phyloP scores from a whole-genome alignment of 2,888 invertebrate genomes.

The Disparrhopalites patrizii region DNA sequence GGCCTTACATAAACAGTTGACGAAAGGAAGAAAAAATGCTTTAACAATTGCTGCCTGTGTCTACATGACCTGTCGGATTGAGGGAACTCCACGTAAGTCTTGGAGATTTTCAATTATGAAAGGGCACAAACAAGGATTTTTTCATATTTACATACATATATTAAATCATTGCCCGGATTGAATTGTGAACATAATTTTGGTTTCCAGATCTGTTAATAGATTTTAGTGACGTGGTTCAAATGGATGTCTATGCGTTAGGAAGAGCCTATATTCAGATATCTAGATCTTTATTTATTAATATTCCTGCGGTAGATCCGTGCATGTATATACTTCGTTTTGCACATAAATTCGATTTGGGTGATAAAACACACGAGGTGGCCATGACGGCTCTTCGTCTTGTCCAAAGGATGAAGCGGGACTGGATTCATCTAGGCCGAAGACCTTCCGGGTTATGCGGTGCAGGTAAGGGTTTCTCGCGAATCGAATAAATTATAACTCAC shows the following conservation, averaged over 20 bases:
- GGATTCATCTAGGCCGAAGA: slow-evolving; percentile 90
- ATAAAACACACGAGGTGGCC: slow-evolving; percentile 89
- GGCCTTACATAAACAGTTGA: slow-evolving; percentile 76
- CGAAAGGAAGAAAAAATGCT: slow-evolving; percentile 82
- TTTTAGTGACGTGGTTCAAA: slow-evolving; percentile 94
- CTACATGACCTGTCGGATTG: slow-evolving; percentile 92
- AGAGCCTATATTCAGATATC: slow-evolving; percentile 86
- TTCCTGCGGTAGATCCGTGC: slow-evolving; percentile 90
- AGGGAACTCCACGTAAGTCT: slow-evolving; percentile 80
- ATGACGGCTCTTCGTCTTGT: slow-evolving; percentile 91
- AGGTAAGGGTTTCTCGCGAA: slow-evolving; percentile 63
- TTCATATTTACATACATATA: no score
- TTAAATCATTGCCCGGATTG: no score
- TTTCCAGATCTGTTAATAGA: slow-evolving; percentile 83
- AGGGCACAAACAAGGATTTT: no score
- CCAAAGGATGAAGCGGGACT: slow-evolving; percentile 96
- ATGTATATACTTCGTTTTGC: slow-evolving; percentile 93
- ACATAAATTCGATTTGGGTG: slow-evolving; percentile 83
- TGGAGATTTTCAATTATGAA: no score
- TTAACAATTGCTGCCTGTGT: slow-evolving; percentile 96
- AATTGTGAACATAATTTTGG: no score
- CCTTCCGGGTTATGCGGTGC: slow-evolving; percentile 98
- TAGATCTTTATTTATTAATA: slow-evolving; percentile 81
- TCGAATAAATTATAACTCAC: neutral
- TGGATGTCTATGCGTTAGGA: slow-evolving; percentile 93